Conservation (phyloP, 2,888 invertebrate species). For the Rotaria macrura region DNA sequence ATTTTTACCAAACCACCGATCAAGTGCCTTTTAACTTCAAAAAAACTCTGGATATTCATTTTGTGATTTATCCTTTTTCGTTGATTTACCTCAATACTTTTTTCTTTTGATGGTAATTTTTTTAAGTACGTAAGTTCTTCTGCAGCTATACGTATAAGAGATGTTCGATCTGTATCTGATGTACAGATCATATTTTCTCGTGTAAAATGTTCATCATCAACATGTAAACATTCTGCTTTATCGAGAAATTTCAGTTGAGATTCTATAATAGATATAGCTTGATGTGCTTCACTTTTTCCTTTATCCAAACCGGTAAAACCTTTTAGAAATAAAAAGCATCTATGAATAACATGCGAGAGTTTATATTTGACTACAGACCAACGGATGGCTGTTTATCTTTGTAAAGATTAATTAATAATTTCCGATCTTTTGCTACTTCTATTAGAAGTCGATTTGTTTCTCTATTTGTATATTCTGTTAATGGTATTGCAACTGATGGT, state of each 20-base stretch:
- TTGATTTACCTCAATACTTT: neutral
- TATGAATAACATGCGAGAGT: too few species aligned
- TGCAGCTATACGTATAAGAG: neutral
- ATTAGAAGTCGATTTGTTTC: neutral
- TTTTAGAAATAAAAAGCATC: neutral
- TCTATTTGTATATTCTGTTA: neutral
- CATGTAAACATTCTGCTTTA: conserved; percentile 5
- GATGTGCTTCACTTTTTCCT: neutral
- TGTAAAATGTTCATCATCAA: neutral
- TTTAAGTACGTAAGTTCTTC: neutral
- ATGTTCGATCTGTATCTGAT: neutral
- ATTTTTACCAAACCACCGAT: too few species aligned
- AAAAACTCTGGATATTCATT: too few species aligned
- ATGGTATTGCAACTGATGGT: neutral
- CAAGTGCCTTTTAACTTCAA: too few species aligned
- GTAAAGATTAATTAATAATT: neutral
- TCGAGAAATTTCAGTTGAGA: conserved; percentile 6
- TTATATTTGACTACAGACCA: neutral
- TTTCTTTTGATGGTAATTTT: neutral
- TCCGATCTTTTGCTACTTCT: neutral
- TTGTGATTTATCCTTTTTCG: too few species aligned
- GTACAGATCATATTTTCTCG: neutral
- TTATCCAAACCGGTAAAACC: conserved; percentile 1
- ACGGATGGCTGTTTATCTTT: neutral
- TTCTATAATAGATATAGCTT: neutral